These are phyloP conservation scores for Lasiommata megera DNA, from an alignment of 2,888 invertebrate species.

Conservation along the genomic window DNA sequence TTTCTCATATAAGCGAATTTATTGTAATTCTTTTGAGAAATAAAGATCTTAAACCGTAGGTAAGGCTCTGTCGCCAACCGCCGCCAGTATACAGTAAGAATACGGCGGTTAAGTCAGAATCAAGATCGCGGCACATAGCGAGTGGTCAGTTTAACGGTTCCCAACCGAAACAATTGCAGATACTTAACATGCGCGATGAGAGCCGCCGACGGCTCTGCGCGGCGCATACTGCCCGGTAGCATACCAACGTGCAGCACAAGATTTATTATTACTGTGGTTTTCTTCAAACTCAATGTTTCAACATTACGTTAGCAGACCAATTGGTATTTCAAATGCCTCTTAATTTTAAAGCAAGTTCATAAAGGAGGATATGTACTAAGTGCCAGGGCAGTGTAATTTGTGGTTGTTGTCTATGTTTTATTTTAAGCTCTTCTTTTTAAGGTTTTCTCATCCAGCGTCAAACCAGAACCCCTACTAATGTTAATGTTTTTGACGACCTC, in stretches of 20 bases:
- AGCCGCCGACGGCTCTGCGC: neutral
- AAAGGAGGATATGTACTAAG: neutral
- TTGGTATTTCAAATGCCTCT: neutral
- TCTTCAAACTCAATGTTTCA: neutral
- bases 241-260: neutral
- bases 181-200: constrained; percentile 4
- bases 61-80: too few species aligned
- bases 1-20: too few species aligned
- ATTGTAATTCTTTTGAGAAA: too few species aligned
- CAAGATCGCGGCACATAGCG: constrained; percentile 2
- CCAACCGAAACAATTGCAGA: constrained; percentile 5
- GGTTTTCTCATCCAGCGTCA: too few species aligned
- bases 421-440: too few species aligned
- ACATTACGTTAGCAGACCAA: constrained; percentile 1
- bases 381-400: too few species aligned
- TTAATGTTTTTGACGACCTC: too few species aligned
- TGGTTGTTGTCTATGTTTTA: too few species aligned
- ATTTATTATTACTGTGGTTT: neutral
- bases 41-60: too few species aligned
- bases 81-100: neutral
- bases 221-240: neutral
- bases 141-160: constrained; percentile 7
- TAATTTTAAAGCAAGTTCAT: neutral
- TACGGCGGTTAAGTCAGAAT: neutral
- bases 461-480: too few species aligned